Evolutionary conservation across 2,113 vertebrate genomes (phyloP).

Genomic region (Syngnathus floridae): DNA sequence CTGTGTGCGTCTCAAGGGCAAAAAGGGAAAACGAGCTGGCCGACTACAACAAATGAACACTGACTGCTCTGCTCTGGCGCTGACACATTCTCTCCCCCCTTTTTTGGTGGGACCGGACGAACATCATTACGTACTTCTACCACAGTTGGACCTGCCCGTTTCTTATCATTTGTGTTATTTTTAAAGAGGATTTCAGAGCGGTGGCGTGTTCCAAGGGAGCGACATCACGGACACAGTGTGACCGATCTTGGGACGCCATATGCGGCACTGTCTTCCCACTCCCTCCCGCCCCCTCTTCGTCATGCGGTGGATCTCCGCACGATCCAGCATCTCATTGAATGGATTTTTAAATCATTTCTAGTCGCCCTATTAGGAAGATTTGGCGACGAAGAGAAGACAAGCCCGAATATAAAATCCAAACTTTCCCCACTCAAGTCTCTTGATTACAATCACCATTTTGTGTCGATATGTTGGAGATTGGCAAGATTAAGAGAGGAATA

Average conservation of each 20-base stretch:
- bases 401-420: not conserved
- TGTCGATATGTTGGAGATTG: not conserved
- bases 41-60: constrained; percentile 41
- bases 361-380: constrained; percentile 17
- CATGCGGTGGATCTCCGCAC: constrained; percentile 5
- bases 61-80: constrained; percentile 24
- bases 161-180: not conserved
- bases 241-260: constrained; percentile 42
- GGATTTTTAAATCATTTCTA: not conserved
- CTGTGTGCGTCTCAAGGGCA: constrained; percentile 68
- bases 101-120: not conserved
- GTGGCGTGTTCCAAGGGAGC: constrained; percentile 53
- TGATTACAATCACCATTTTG: not conserved
- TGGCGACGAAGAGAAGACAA: constrained; percentile 11
- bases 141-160: not conserved
- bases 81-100: not conserved
- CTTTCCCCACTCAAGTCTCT: constrained; percentile 1
- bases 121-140: not conserved
- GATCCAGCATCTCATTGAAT: constrained; percentile 24
- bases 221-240: constrained; percentile 39
- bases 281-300: constrained; percentile 20
- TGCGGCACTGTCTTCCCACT: constrained; percentile 43
- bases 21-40: constrained; percentile 58
- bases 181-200: constrained; percentile 33
- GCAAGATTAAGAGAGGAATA: not conserved